These are phyloP conservation scores for Periophthalmodon schlosseri DNA, from an alignment of 2,113 vertebrate species.

Conservation along the genomic window DNA sequence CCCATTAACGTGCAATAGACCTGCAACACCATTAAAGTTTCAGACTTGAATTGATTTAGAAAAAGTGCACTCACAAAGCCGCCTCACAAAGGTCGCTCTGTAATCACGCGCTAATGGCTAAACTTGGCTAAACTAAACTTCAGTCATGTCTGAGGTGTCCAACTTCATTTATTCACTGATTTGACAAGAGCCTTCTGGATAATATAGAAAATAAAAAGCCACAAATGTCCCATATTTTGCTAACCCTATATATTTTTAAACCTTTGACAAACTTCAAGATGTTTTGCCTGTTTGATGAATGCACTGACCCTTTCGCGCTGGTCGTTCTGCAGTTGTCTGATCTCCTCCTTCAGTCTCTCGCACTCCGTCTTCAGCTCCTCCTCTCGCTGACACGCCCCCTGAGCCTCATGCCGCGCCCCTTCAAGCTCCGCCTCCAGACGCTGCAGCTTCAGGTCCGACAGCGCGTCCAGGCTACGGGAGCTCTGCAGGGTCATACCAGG, in stretches of 20 bases:
- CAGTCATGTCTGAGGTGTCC: background rate
- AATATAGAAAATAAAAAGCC: background rate
- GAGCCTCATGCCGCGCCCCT: slow-evolving; percentile 85
- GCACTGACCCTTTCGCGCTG: slow-evolving; percentile 85
- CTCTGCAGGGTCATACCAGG: slow-evolving; percentile 82
- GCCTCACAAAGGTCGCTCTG: background rate
- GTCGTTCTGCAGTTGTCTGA: slow-evolving; percentile 86
- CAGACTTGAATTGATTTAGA: background rate
- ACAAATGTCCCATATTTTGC: too few species aligned
- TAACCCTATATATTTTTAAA: too few species aligned
- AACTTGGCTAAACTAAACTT: slow-evolving; percentile 1
- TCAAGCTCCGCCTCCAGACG: slow-evolving; percentile 89
- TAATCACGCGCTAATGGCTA: background rate
- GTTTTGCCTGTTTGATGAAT: background rate
- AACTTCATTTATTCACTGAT: background rate
- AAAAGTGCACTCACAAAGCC: background rate
- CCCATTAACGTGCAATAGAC: background rate
- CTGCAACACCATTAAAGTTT: background rate
- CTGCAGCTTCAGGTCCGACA: slow-evolving; percentile 82
- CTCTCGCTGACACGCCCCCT: slow-evolving; percentile 89
- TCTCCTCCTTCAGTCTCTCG: slow-evolving; percentile 86
- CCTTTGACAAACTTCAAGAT: background rate
- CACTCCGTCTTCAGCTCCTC: slow-evolving; percentile 89
- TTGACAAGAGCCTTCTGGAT: background rate
- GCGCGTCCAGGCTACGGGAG: slow-evolving; percentile 80